phyloP scores from a whole-genome alignment of 2,888 invertebrate genomes.

The Drosophila neotestacea region DNA sequence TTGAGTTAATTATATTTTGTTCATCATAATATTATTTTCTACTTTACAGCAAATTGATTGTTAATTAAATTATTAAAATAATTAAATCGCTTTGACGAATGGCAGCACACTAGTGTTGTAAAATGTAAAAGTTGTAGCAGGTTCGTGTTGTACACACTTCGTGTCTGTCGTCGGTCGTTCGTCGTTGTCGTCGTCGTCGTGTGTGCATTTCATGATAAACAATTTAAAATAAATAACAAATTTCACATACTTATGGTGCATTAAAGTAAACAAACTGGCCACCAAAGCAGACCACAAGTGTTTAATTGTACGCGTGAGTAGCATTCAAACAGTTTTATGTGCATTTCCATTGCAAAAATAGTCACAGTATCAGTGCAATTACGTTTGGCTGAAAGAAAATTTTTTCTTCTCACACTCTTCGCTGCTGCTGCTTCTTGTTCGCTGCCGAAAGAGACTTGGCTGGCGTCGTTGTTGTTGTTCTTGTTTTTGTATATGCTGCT shows the following conservation, averaged over 20 bases:
- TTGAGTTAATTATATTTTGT: background rate
- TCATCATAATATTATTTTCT: background rate
- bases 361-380: conserved; percentile 58
- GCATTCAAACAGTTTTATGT: conserved; percentile 49
- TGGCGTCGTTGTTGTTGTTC: conserved; percentile 52
- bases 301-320: conserved; percentile 69
- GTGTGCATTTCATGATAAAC: conserved; percentile 78
- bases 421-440: conserved; percentile 58
- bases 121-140: conserved; percentile 20
- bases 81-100: background rate
- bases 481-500: conserved; percentile 54
- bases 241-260: conserved; percentile 58
- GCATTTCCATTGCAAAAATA: conserved; percentile 46
- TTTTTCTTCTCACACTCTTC: conserved; percentile 62
- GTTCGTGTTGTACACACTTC: conserved; percentile 58
- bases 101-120: conserved; percentile 50
- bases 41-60: background rate
- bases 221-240: conserved; percentile 73
- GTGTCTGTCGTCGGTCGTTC: conserved; percentile 58
- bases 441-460: conserved; percentile 55
- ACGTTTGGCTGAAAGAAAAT: conserved; percentile 66
- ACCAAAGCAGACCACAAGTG: conserved; percentile 52
- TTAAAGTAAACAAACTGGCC: conserved; percentile 58
- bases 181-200: conserved; percentile 62
- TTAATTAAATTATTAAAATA: background rate